Percentiles rank a stretch among this genome's conserved stretches.
Evolutionary conservation across 1,140 invertebrate species (phyloP).

Genomic region (Monochamus saltuarius): DNA sequence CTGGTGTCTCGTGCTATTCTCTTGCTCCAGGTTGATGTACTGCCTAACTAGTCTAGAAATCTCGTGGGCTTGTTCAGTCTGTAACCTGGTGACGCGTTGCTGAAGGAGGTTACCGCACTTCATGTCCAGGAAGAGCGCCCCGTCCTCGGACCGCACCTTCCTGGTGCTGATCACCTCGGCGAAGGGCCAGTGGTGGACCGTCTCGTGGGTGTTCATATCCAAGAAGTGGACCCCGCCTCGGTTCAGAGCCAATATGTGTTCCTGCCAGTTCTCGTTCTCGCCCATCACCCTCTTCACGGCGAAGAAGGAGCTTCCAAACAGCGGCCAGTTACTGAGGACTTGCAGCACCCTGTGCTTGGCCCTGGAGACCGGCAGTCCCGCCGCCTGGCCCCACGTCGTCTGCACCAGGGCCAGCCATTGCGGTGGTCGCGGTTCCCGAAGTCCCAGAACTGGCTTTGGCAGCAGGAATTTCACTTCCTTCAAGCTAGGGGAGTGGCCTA

Average conservation of each 20-base stretch:
- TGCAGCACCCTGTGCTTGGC: slow-evolving; percentile 58
- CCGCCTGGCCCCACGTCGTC: slow-evolving; percentile 71
- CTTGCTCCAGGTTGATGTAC: slow-evolving; percentile 88
- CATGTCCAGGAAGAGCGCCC: slow-evolving; percentile 92
- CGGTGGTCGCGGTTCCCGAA: slow-evolving; percentile 80
- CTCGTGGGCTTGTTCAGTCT: slow-evolving; percentile 95
- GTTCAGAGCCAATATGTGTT: slow-evolving; percentile 91
- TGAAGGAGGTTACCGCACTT: slow-evolving; percentile 96
- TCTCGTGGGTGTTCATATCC: slow-evolving; percentile 89
- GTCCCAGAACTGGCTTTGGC: slow-evolving; percentile 83
- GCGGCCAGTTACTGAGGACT: slow-evolving; percentile 88
- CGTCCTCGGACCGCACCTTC: slow-evolving; percentile 87
- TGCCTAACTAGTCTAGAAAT: slow-evolving; percentile 93
- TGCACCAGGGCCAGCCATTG: slow-evolving; percentile 91
- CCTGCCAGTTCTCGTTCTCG: slow-evolving; percentile 62
- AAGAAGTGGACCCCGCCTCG: slow-evolving; percentile 91
- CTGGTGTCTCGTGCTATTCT: slow-evolving; percentile 47
- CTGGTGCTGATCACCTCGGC: slow-evolving; percentile 94
- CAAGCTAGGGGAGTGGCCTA: slow-evolving; percentile 77
- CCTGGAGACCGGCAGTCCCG: slow-evolving; percentile 54
- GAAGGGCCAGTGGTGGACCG: slow-evolving; percentile 87
- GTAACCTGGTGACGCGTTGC: slow-evolving; percentile 90
- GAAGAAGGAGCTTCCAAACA: slow-evolving; percentile 98
- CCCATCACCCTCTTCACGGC: slow-evolving; percentile 80
- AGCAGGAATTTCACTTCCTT: slow-evolving; percentile 81